phyloP scores from a whole-genome alignment of 2,113 vertebrate genomes.

The Octodon degus region DNA sequence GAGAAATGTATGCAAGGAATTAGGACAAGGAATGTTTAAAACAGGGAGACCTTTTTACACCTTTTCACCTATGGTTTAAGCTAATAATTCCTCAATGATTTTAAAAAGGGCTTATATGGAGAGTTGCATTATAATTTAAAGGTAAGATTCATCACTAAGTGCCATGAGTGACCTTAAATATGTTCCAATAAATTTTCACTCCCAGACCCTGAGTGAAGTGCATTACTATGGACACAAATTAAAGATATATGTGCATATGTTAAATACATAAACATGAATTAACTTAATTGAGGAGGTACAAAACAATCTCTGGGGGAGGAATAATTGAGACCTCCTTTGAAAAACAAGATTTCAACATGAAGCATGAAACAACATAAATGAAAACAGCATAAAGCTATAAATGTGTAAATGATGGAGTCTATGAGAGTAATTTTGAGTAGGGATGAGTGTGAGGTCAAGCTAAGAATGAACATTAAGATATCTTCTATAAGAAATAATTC shows the following conservation, averaged over 20 bases:
- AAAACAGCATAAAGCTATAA: not conserved
- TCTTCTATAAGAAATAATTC: not conserved
- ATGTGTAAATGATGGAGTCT: not conserved
- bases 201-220: not conserved
- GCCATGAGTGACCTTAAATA: not conserved
- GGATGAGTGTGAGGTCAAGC: not conserved
- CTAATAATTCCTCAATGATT: not conserved
- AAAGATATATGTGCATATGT: not conserved
- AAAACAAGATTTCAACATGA: not conserved
- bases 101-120: not conserved
- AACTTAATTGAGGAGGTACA: not conserved
- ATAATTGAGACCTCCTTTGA: conserved; percentile 16
- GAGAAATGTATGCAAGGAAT: conserved; percentile 57
- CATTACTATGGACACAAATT: not conserved
- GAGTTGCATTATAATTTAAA: conserved; percentile 33
- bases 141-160: not conserved
- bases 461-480: not conserved
- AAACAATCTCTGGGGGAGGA: not conserved
- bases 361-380: not conserved
- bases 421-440: not conserved
- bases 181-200: conserved; percentile 32
- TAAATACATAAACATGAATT: conserved; percentile 2
- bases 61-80: conserved; percentile 5
- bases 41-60: conserved; percentile 38
- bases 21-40: conserved; percentile 63